Evolutionary conservation across 2,113 vertebrate genomes (phyloP).

Genomic region (Rhadina sibilatrix): DNA sequence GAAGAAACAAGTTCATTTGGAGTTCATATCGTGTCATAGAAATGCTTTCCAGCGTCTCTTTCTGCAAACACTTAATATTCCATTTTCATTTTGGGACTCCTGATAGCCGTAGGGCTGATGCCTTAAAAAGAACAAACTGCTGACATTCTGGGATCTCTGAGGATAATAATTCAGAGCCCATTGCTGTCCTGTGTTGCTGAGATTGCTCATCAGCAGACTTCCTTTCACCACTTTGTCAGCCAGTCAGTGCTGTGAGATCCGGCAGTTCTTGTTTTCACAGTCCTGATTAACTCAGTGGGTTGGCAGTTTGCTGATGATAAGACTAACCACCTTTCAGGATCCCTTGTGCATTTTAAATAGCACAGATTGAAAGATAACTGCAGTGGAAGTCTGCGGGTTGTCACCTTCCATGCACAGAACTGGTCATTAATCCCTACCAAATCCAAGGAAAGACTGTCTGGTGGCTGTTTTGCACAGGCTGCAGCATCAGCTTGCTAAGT

Average conservation of each 20-base stretch:
- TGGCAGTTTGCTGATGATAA: conserved; percentile 1
- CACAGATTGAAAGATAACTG: neutral
- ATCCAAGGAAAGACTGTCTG: neutral
- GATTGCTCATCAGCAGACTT: neutral
- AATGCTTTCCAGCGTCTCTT: neutral
- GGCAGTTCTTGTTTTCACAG: neutral
- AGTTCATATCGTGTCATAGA: neutral
- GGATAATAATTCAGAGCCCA: neutral
- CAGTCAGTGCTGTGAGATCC: neutral
- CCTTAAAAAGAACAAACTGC: neutral
- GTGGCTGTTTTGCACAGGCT: neutral
- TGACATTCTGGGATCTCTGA: neutral
- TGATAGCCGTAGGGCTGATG: neutral
- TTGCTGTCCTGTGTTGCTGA: neutral
- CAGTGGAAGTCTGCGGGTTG: neutral
- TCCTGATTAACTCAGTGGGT: neutral
- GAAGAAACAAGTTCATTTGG: neutral
- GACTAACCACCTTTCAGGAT: neutral
- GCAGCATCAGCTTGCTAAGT: neutral
- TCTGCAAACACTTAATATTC: neutral
- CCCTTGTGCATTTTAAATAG: neutral
- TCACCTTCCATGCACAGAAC: neutral
- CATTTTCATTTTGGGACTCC: neutral
- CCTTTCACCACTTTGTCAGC: neutral
- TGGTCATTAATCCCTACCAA: neutral